Base-by-base conservation (phyloP, 2,113 vertebrate species). In the Hypanus sabinus region DNA sequence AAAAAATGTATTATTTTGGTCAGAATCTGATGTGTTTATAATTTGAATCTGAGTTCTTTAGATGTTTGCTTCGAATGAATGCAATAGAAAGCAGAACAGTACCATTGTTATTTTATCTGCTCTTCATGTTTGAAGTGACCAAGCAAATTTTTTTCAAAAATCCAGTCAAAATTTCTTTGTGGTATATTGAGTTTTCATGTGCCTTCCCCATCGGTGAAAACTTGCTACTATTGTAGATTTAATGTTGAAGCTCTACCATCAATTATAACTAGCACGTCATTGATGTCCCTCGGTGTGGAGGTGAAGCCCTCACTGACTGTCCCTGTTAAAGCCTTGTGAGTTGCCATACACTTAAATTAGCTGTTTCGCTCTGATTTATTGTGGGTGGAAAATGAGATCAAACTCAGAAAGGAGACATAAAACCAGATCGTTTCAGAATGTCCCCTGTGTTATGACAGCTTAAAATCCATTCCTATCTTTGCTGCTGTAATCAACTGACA, bases 401-500 rank as follows among this genome's bases (percentile, higher is more conserved):
- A 90, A n/a, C 85, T 33, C 6, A 8, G 60, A 90, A 90, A 90
- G 85, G 11, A 88, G 14, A 57, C 60, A 88, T 87, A 87, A 87
- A 87, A 88, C 57, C 12, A 62, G 6, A 65, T n/a, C 2, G 57
- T 88, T 90, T 90, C 60, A 68, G 85, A 90, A 9, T 14, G n/a
- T 36, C 85, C 65, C 62, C 85, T 5, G 9, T 65, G 30, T 33
- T 90, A 10, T 90, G 60, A 33, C 85, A 90, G 57, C 20, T 90
- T 90, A 5, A 33, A 8, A 8, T 62, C 46, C 27, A 11, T 12
- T 22, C 55, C 30, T 9, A 90, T 88, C 30, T 33, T 33, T 16
- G 0, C 12, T 62, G 27, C 27, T 24, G 30, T 88, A 16, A 60
- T 18, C 85, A 90, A 14, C 85, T 33, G 60, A 90, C 33, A 60